Evolutionary conservation across 2,888 invertebrate genomes (phyloP).

Genomic region (Monoplex corrugatus): DNA sequence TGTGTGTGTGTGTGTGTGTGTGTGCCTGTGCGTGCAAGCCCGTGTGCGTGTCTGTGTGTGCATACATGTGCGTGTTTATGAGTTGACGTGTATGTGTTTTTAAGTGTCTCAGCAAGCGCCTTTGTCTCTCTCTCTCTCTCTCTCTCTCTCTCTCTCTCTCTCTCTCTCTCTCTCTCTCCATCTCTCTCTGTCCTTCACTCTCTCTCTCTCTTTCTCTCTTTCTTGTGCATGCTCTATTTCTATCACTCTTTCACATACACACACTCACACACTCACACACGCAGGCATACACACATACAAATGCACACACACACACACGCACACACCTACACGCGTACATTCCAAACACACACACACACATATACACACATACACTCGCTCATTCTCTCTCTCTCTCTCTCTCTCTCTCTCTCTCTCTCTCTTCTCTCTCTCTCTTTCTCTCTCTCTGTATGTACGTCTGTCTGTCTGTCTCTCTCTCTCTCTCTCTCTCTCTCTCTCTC

Average conservation of each 20-base stretch:
- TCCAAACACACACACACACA: no score
- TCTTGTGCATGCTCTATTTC: neutral
- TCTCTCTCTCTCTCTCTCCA: no score
- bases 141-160: no score
- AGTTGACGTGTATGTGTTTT: no score
- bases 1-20: no score
- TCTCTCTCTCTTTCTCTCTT: slow-evolving; percentile 17
- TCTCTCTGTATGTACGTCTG: neutral
- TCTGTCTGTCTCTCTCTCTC: slow-evolving; percentile 22
- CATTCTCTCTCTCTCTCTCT: no score
- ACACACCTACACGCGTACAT: neutral
- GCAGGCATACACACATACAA: neutral
- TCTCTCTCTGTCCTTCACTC: neutral
- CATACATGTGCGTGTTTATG: neutral
- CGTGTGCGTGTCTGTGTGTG: no score
- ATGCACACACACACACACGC: neutral
- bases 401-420: neutral
- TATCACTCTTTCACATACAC: neutral
- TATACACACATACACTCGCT: no score
- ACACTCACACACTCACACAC: slow-evolving; percentile 6
- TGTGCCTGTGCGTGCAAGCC: no score
- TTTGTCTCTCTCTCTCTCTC: no score
- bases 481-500: neutral
- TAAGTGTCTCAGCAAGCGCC: no score
- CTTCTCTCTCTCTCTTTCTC: neutral